Conservation (phyloP, 2,888 invertebrate genomes). For the Aleiodes alternator region DNA sequence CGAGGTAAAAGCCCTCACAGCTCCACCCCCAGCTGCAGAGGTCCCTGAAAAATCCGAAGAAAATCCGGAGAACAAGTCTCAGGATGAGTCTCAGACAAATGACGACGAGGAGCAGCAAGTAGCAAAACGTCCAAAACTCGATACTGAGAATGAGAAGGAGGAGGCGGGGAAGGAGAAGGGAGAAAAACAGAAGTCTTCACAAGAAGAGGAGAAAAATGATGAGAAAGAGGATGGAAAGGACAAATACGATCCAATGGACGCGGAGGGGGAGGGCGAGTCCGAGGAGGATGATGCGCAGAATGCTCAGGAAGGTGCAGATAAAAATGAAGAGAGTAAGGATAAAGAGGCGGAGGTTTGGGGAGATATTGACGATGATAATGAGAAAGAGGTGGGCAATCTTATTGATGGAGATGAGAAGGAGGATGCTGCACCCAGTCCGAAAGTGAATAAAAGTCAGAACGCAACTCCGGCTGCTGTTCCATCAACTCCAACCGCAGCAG, state of each 20-base stretch:
- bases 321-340: constrained; percentile 43
- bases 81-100: constrained; percentile 4
- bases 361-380: constrained; percentile 66
- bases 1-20: constrained; percentile 68
- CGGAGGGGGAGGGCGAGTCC: constrained; percentile 63
- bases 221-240: constrained; percentile 64
- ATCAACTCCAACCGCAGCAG: constrained; percentile 19
- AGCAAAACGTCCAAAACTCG: constrained; percentile 39
- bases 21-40: constrained; percentile 48
- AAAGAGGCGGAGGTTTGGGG: constrained; percentile 57
- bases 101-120: constrained; percentile 38
- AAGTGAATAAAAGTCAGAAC: background rate
- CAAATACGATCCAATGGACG: constrained; percentile 69
- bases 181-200: background rate
- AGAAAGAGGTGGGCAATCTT: constrained; percentile 66
- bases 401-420: constrained; percentile 67
- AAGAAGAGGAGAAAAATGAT: constrained; percentile 42
- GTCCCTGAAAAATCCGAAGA: constrained; percentile 38
- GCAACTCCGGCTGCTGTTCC: constrained; percentile 19
- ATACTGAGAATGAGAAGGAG: constrained; percentile 11
- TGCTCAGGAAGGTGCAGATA: constrained; percentile 51
- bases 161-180: background rate
- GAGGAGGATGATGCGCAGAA: constrained; percentile 62
- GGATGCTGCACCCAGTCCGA: constrained; percentile 52
- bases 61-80: background rate